A percentile compares a stretch with the other conserved stretches of the same genome.
Conservation (phyloP, 2,888 invertebrate genomes). For the Pristionchus maxplancki region DNA sequence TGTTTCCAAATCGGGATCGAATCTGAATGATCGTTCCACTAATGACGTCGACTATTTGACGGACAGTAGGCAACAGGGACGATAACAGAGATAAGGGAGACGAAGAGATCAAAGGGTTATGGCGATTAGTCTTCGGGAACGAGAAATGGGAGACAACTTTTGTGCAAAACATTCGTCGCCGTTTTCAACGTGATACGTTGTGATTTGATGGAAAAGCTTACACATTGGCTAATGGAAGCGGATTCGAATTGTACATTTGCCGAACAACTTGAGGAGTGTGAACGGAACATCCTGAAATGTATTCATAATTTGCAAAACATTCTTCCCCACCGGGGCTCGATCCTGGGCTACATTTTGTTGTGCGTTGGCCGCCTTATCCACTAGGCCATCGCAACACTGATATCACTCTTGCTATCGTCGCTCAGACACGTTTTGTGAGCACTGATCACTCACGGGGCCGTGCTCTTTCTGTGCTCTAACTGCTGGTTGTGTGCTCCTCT, state of each 20-base stretch:
- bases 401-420: background rate
- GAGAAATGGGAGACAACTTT: background rate
- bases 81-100: background rate
- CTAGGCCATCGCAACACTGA: slow-evolving; percentile 64
- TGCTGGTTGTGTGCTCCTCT: background rate
- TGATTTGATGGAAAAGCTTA: background rate
- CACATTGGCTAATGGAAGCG: slow-evolving; percentile 28
- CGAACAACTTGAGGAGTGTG: slow-evolving; percentile 40
- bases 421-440: background rate
- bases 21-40: background rate
- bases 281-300: slow-evolving; percentile 22
- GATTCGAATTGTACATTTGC: slow-evolving; percentile 44
- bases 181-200: no score
- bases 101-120: background rate
- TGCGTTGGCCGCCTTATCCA: slow-evolving; percentile 76
- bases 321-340: slow-evolving; percentile 70
- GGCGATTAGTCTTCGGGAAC: background rate
- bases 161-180: no score
- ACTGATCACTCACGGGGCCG: background rate
- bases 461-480: background rate
- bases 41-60: background rate
- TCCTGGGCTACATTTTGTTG: slow-evolving; percentile 75
- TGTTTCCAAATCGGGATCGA: background rate
- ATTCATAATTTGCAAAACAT: slow-evolving; percentile 3
- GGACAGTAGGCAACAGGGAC: slow-evolving; percentile 1